phyloP scores from a whole-genome alignment of 2,113 vertebrate species.

The Oenanthe oenanthe region DNA sequence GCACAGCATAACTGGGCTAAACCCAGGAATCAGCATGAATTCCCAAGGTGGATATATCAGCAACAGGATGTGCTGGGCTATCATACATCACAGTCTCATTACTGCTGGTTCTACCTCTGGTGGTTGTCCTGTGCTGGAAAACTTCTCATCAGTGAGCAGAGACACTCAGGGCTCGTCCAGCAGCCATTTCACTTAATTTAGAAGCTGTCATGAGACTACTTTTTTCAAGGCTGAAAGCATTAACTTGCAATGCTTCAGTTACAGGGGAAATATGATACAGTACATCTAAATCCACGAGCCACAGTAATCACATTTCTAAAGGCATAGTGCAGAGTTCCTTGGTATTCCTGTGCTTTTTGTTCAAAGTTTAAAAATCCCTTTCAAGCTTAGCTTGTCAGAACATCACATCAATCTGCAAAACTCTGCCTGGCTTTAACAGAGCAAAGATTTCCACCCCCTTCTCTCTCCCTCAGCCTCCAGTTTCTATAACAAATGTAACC shows the following conservation, averaged over 20 bases:
- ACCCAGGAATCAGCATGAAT: background rate
- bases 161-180: background rate
- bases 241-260: background rate
- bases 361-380: background rate
- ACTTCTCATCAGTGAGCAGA: background rate
- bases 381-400: background rate
- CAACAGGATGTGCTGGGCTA: background rate
- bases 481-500: background rate
- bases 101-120: background rate
- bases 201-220: background rate
- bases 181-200: background rate
- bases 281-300: background rate
- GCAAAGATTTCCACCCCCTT: background rate
- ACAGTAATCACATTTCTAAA: background rate
- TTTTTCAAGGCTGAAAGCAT: background rate
- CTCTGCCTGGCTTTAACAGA: background rate
- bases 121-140: background rate
- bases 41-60: no score
- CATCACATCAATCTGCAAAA: background rate
- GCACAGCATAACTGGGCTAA: rapidly evolving
- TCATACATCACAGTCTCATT: rapidly evolving
- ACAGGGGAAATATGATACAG: background rate
- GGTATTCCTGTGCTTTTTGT: background rate
- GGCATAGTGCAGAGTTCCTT: background rate
- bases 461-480: background rate